These are phyloP conservation scores for Camelus bactrianus DNA, from an alignment of 2,113 vertebrate species.

Conservation along the genomic window DNA sequence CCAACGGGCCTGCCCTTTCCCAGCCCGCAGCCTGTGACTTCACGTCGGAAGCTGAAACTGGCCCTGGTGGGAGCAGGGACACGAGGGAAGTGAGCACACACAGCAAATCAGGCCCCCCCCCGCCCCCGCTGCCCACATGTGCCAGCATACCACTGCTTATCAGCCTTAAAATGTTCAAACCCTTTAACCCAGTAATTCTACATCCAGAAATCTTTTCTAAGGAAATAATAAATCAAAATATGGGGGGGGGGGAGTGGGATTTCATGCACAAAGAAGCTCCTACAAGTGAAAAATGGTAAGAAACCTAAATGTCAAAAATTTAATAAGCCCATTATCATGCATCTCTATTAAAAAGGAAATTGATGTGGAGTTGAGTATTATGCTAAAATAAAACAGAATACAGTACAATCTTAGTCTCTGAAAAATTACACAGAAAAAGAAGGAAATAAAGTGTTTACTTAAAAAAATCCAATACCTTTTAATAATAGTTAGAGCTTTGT, in stretches of 20 bases:
- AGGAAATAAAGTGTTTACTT: slow-evolving; percentile 8
- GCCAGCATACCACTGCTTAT: background rate
- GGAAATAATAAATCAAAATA: slow-evolving; percentile 27
- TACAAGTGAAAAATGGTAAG: background rate
- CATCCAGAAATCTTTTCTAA: background rate
- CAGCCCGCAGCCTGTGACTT: background rate
- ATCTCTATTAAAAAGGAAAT: background rate
- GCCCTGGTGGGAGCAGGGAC: background rate
- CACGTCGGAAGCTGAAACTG: background rate
- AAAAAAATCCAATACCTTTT: background rate
- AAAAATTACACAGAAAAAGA: background rate
- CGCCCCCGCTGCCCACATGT: background rate
- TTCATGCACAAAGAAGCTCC: background rate
- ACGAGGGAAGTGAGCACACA: too few relatives aligned
- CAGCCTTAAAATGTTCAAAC: background rate
- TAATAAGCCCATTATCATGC: background rate
- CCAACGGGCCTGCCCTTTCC: background rate
- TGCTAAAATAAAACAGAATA: slow-evolving; percentile 19
- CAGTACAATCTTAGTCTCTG: background rate
- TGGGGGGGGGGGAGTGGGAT: background rate
- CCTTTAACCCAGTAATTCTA: background rate
- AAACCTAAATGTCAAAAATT: background rate
- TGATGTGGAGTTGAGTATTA: background rate
- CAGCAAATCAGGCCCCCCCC: background rate
- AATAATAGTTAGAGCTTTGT: background rate